Percentiles rank a stretch among this genome's conserved stretches.
Evolutionary conservation across 2,113 vertebrate species (phyloP).

Genomic region (Hemiprocne comata): DNA sequence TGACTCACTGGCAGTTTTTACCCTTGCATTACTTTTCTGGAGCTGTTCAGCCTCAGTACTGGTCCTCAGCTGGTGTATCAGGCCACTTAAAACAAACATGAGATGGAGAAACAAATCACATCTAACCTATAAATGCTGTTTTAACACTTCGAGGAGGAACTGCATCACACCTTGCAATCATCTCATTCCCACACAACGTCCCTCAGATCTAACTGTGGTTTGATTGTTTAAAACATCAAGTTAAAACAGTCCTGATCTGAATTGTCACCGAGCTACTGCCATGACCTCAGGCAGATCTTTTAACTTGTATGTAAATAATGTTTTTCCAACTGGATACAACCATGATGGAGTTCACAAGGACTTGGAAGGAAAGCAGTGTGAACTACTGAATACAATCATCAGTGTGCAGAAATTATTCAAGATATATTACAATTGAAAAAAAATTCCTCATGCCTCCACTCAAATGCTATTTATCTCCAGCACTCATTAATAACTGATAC

Average conservation of each 20-base stretch:
- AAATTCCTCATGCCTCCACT: neutral
- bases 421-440: neutral
- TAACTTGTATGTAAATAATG: neutral
- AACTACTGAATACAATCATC: neutral
- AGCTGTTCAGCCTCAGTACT: neutral
- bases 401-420: neutral
- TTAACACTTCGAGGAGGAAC: neutral
- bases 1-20: neutral
- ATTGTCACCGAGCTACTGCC: neutral
- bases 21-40: neutral
- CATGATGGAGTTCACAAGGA: neutral
- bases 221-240: neutral
- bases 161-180: neutral
- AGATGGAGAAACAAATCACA: rapidly evolving
- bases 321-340: neutral
- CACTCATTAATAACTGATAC: neutral
- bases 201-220: neutral
- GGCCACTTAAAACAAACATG: neutral
- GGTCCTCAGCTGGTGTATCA: too few relatives aligned
- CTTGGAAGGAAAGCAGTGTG: neutral
- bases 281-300: neutral
- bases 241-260: neutral
- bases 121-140: neutral
- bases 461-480: neutral
- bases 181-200: neutral